phyloP scores from a whole-genome alignment of 2,113 vertebrate genomes.

The Lynx canadensis region DNA sequence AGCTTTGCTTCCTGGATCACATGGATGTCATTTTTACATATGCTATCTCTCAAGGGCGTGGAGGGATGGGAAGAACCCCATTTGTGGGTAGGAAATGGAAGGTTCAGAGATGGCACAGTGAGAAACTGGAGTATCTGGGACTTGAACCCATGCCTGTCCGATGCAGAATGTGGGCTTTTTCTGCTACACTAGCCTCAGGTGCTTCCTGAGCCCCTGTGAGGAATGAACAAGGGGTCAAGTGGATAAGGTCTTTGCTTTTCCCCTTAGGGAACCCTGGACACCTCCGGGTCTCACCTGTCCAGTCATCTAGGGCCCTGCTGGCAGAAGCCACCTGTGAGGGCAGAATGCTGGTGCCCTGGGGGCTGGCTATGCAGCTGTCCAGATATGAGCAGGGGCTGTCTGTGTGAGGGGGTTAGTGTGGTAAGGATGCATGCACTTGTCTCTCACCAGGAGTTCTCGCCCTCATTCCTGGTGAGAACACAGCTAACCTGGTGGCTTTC shows the following conservation, averaged over 20 bases:
- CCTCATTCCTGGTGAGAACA: not conserved
- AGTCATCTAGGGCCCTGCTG: not conserved
- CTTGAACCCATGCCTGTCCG: not conserved
- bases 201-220: not conserved
- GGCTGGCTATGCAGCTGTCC: not conserved
- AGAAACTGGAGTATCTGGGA: not conserved
- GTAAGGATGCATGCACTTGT: not conserved
- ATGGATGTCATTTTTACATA: not conserved
- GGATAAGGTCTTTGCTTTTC: not conserved
- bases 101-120: not conserved
- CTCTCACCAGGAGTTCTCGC: not conserved
- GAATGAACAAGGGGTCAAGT: not conserved
- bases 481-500: not conserved
- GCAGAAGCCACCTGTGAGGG: not conserved
- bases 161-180: not conserved
- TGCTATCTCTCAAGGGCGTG: not conserved
- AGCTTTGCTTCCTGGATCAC: not conserved
- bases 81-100: not conserved
- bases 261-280: not conserved
- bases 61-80: not conserved
- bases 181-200: not conserved
- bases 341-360: not conserved
- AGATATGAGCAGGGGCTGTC: not conserved
- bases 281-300: not conserved
- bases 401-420: not conserved